Evolutionary conservation across 2,797 vertebrate species (phyloP).

Genomic region (Enteromius fasciolatus): DNA sequence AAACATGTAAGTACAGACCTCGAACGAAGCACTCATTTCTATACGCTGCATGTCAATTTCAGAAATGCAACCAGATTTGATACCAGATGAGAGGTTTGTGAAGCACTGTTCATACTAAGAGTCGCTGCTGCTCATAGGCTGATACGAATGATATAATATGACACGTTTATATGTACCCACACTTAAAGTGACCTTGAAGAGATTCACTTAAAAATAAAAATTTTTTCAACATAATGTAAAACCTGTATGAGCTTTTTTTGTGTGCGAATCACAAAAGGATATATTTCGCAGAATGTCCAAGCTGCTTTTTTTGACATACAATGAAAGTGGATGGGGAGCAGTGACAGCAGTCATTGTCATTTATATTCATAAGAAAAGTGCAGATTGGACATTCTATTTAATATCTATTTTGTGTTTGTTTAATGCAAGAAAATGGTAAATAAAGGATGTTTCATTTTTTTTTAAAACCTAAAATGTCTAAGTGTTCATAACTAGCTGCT

Average conservation of each 20-base stretch:
- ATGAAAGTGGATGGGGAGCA: background rate
- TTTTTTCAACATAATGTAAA: background rate
- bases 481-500: too few relatives aligned
- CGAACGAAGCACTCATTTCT: background rate
- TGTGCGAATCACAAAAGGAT: background rate
- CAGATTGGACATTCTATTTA: background rate
- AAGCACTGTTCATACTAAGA: background rate
- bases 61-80: conserved; percentile 12
- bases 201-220: background rate
- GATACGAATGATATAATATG: background rate
- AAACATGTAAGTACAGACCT: background rate
- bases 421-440: background rate
- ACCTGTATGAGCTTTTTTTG: background rate
- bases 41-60: background rate
- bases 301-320: background rate
- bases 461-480: too few relatives aligned
- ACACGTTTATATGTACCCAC: background rate
- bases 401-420: background rate
- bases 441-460: background rate
- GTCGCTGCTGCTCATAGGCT: background rate
- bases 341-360: background rate
- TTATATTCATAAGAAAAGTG: background rate
- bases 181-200: background rate
- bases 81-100: background rate
- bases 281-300: background rate